Evolutionary conservation across 2,797 vertebrate genomes (phyloP).

Genomic region (Gorsachius magnificus): DNA sequence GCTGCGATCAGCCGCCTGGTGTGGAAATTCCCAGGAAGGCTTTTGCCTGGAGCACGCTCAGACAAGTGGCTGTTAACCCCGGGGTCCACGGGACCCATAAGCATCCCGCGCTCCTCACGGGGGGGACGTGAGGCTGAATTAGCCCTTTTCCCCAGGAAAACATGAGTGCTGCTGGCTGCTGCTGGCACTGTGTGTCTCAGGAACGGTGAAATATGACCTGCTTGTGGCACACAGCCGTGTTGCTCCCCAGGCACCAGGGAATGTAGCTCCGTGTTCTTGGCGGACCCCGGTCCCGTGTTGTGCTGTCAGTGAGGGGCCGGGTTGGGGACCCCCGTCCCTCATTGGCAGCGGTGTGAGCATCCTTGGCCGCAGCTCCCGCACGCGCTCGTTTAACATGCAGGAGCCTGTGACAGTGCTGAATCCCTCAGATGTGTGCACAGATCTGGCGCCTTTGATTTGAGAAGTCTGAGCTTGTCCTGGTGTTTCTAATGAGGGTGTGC

Average conservation of each 20-base stretch:
- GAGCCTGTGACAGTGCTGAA: background rate
- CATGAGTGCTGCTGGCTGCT: background rate
- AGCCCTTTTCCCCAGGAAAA: background rate
- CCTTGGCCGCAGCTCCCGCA: background rate
- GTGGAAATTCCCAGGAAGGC: background rate
- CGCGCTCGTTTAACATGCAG: fast-evolving
- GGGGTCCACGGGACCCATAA: fast-evolving
- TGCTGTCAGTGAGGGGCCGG: fast-evolving
- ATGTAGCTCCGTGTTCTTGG: fast-evolving
- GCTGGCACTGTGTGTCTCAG: background rate
- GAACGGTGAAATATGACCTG: fast-evolving
- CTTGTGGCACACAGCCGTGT: fast-evolving
- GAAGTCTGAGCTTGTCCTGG: background rate
- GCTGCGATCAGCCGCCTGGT: background rate
- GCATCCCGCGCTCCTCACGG: fast-evolving
- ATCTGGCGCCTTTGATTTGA: background rate
- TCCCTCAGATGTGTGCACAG: background rate
- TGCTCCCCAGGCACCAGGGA: background rate
- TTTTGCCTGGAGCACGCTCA: background rate
- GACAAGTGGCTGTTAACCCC: background rate
- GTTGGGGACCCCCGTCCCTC: background rate
- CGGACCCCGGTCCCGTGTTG: fast-evolving
- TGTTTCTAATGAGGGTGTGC: background rate
- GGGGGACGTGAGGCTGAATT: background rate
- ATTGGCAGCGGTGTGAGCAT: fast-evolving